Conservation (phyloP, 2,797 vertebrate genomes). For the Notoglanidium macrostoma region DNA sequence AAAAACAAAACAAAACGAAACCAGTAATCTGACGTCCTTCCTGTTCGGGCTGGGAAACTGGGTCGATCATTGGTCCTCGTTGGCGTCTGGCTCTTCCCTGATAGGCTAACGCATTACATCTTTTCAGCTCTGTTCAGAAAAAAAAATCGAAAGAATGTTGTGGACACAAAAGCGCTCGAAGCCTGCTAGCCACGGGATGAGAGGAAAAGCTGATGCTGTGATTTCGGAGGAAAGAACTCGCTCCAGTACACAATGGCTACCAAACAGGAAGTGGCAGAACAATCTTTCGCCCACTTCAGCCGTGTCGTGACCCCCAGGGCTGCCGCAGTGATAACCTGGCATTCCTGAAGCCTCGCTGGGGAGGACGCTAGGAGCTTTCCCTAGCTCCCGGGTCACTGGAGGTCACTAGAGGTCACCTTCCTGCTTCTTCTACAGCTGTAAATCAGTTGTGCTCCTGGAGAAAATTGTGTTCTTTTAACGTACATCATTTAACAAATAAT, state of each 20-base stretch:
- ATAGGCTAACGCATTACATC: not conserved
- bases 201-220: slow-evolving; percentile 62
- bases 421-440: slow-evolving; percentile 24
- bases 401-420: slow-evolving; percentile 32
- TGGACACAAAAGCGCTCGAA: slow-evolving; percentile 37
- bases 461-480: not conserved
- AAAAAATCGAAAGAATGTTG: slow-evolving; percentile 12
- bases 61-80: slow-evolving; percentile 16
- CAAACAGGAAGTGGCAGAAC: slow-evolving; percentile 70
- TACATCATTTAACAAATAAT: not conserved
- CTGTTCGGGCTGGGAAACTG: slow-evolving; percentile 70
- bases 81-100: slow-evolving; percentile 14
- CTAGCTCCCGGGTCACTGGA: slow-evolving; percentile 13
- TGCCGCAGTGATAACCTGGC: slow-evolving; percentile 66
- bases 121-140: slow-evolving; percentile 21
- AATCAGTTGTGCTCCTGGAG: slow-evolving; percentile 23
- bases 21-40: slow-evolving; percentile 77
- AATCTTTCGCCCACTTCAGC: slow-evolving; percentile 66
- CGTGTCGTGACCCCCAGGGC: slow-evolving; percentile 60
- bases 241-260: slow-evolving; percentile 67
- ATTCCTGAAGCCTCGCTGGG: slow-evolving; percentile 18
- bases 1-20: slow-evolving; percentile 55
- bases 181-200: slow-evolving; percentile 52
- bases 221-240: slow-evolving; percentile 57
- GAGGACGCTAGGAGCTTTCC: slow-evolving; percentile 15